Base-by-base conservation (phyloP, 2,113 vertebrate genomes). In the Aldabrachelys gigantea region DNA sequence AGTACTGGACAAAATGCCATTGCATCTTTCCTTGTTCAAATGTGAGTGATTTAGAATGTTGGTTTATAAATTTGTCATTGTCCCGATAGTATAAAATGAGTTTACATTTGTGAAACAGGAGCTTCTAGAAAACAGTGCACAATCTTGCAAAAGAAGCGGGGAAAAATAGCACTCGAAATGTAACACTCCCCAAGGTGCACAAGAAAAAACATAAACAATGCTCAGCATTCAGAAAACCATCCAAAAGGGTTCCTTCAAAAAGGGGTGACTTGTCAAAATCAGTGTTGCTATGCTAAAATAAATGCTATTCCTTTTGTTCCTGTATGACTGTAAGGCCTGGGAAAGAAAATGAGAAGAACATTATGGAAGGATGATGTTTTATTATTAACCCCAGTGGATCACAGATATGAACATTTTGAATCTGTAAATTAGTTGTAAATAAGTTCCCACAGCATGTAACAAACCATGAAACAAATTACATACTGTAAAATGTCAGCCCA, bases 21-120 rank as follows among this genome's bases (percentile, higher is more conserved):
- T 93, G 84, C 88, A 91, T 91, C 53, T 86, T 52, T 88, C 21
- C 88, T 84, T n/a, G 50, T 93, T 72, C 91, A 62, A 96, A 90
- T 94, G 38, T 2, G 13, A 90, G 41, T 84, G 8, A 92, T 80
- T 95, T 92, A 84, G 80, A 86, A 59, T 75, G 76, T 86, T 92
- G 93, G 72, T 89, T 91, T 83, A 9, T 19, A 94, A 41, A 12
- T 82, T 94, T 97, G 88, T 89, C 89, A 83, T 1, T 86, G 38
- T 90, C 41, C 44, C 65, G 41, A 4, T 69, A 83, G 89, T 87
- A 95, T 75, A 94, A 84, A 56, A 62, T 22, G 27, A 87, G 96
- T 94, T 82, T 83, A 14, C n/a, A 31, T 85, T 92, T 92, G 52
- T 92, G 95, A 95, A 97, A 93, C 21, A 80, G 22, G 25, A 97